Evolutionary conservation across 23 tunicate species (phyloP).

Genomic region (Trididemnum clinides): DNA sequence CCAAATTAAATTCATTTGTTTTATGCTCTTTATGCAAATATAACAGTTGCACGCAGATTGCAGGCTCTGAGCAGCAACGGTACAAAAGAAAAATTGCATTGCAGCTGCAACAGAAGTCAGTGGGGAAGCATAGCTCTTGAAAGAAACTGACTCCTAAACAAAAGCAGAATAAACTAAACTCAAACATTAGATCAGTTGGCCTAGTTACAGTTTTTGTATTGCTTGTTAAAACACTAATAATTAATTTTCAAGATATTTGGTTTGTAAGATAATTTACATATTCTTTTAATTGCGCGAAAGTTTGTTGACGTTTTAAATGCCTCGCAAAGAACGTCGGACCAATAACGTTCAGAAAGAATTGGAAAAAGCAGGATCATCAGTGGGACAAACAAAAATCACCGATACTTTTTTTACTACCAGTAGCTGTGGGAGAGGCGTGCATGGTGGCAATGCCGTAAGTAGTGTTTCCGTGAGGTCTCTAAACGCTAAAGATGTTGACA

Average conservation of each 20-base stretch:
- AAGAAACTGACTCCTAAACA: not conserved
- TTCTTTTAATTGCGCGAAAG: constrained; percentile 27
- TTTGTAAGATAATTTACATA: constrained; percentile 5
- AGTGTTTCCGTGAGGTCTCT: constrained; percentile 2
- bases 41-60: constrained; percentile 15
- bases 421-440: constrained; percentile 18
- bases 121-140: not conserved
- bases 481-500: constrained; percentile 7
- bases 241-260: too few relatives aligned
- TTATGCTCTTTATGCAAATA: not conserved
- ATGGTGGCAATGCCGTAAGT: constrained; percentile 8
- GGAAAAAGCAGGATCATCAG: constrained; percentile 26
- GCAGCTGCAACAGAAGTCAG: constrained; percentile 29
- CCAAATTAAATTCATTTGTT: not conserved
- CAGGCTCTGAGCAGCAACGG: constrained; percentile 12
- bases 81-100: constrained; percentile 1
- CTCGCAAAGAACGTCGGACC: constrained; percentile 28
- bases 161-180: constrained; percentile 11
- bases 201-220: constrained; percentile 22
- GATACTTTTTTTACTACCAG: constrained; percentile 29
- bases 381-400: constrained; percentile 28
- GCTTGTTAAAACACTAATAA: too few relatives aligned
- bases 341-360: constrained; percentile 12
- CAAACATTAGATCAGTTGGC: constrained; percentile 19
- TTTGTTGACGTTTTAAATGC: constrained; percentile 17